Evolutionary conservation across 1,140 invertebrate genomes (phyloP).

Genomic region (Daktulosphaira vitifoliae): DNA sequence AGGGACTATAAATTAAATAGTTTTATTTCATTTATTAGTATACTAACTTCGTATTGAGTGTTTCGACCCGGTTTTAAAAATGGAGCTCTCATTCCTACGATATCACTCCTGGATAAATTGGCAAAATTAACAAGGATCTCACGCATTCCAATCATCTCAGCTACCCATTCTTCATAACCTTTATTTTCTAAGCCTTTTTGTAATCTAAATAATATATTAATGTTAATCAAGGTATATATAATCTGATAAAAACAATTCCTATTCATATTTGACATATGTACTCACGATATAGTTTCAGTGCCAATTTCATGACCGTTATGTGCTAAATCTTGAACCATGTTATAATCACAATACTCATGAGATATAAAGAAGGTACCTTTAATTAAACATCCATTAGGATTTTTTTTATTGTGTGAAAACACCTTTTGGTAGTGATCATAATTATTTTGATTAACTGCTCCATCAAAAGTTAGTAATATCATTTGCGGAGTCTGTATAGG

Average conservation of each 20-base stretch:
- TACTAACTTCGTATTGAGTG: conserved; percentile 74
- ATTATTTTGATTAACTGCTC: conserved; percentile 85
- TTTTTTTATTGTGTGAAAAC: conserved; percentile 65
- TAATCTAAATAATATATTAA: conserved; percentile 43
- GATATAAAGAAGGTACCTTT: conserved; percentile 89
- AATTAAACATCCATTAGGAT: conserved; percentile 83
- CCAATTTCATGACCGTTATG: conserved; percentile 86
- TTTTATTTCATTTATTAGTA: neutral
- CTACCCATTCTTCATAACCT: conserved; percentile 82
- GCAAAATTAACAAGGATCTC: conserved; percentile 75
- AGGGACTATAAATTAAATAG: no score
- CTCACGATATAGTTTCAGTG: conserved; percentile 76
- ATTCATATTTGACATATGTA: conserved; percentile 33
- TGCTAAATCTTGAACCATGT: conserved; percentile 79
- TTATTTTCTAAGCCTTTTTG: conserved; percentile 77
- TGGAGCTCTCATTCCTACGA: conserved; percentile 80
- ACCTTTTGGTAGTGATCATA: conserved; percentile 80
- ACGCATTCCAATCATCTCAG: conserved; percentile 88
- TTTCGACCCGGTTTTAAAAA: conserved; percentile 84
- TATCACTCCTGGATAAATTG: conserved; percentile 69
- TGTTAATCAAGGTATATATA: neutral
- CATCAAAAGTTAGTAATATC: conserved; percentile 86
- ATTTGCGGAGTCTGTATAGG: conserved; percentile 77
- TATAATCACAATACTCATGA: conserved; percentile 91
- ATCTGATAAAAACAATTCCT: neutral